phyloP scores from a whole-genome alignment of 2,797 vertebrate species.

The Hemitrygon akajei region DNA sequence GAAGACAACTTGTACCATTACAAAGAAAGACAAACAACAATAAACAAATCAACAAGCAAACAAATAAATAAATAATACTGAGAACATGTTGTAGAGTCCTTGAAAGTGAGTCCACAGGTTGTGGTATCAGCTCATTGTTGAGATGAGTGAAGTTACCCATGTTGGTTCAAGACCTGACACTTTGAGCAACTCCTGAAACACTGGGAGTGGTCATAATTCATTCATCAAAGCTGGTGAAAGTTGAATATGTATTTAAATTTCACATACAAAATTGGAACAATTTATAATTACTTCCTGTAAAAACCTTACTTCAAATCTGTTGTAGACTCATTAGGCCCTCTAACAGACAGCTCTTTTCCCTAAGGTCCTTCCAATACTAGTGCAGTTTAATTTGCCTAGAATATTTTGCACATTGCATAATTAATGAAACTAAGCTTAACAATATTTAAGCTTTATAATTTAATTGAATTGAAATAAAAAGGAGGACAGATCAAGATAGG shows the following conservation, averaged over 20 bases:
- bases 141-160: too few species aligned
- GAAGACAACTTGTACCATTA: too few species aligned
- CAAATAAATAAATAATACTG: too few species aligned
- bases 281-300: conserved; percentile 13
- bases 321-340: neutral
- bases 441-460: neutral
- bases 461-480: neutral
- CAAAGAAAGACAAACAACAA: too few species aligned
- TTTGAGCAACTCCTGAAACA: conserved; percentile 8
- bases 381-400: neutral
- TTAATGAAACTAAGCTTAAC: neutral
- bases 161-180: neutral
- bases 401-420: neutral
- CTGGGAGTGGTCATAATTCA: neutral
- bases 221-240: neutral
- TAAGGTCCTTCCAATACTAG: neutral
- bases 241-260: conserved; percentile 1
- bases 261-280: conserved; percentile 6
- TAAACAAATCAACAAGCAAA: too few species aligned
- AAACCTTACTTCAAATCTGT: neutral
- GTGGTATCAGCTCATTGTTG: too few species aligned
- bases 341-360: neutral
- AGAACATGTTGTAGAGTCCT: too few species aligned
- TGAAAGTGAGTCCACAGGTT: too few species aligned
- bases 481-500: too few species aligned